Percentiles rank a stretch among this genome's conserved stretches.
Conservation (phyloP, 2,113 vertebrate species). For the Amia ocellicauda region DNA sequence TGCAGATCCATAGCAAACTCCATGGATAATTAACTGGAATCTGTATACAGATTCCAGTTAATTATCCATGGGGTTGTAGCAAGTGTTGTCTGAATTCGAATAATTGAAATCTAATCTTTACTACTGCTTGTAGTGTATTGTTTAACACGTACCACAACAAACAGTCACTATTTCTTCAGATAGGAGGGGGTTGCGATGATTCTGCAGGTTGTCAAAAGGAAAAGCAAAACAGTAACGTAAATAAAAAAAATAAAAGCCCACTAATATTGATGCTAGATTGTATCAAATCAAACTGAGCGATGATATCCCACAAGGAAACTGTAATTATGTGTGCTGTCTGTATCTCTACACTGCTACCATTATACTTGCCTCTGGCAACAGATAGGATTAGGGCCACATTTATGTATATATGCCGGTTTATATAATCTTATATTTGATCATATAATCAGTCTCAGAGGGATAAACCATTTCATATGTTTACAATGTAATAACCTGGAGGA, state of each 20-base stretch:
- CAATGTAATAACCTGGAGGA: conserved; percentile 44
- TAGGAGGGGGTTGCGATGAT: too few relatives aligned
- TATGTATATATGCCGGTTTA: conserved; percentile 38
- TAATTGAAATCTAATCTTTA: too few relatives aligned
- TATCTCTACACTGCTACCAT: conserved; percentile 48
- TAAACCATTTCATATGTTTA: conserved; percentile 44
- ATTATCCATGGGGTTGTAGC: too few relatives aligned
- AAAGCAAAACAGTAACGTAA: conserved; percentile 23
- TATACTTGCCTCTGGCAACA: conserved; percentile 43
- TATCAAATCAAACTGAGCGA: conserved; percentile 39
- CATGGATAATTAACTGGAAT: too few relatives aligned
- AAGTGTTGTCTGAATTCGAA: too few relatives aligned
- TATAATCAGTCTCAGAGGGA: conserved; percentile 42
- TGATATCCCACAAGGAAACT: conserved; percentile 49
- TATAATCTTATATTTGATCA: conserved; percentile 45
- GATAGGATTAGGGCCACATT: conserved; percentile 44
- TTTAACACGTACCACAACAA: too few relatives aligned
- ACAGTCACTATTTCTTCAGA: too few relatives aligned
- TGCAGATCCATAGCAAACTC: too few relatives aligned
- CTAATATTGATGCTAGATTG: conserved; percentile 48
- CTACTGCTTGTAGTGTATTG: too few relatives aligned
- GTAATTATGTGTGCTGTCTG: conserved; percentile 25
- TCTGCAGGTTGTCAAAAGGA: too few relatives aligned
- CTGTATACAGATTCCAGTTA: too few relatives aligned
- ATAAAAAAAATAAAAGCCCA: conserved; percentile 33